Evolutionary conservation across 1,140 invertebrate species (phyloP).

Genomic region (Pseudomyrmex concolor): DNA sequence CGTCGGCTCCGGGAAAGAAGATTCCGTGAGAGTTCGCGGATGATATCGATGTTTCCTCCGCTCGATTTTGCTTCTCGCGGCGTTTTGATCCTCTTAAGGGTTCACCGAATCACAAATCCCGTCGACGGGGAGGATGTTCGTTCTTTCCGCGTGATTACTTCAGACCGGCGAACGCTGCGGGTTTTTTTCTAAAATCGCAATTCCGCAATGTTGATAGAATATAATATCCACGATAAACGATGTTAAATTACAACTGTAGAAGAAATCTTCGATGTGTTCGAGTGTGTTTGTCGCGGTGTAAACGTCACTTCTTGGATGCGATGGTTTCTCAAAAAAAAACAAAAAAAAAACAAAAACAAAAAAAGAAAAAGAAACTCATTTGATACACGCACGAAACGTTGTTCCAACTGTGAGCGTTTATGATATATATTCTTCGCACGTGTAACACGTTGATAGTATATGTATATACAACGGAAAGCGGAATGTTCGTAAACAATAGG

Average conservation of each 20-base stretch:
- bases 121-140: neutral
- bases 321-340: neutral
- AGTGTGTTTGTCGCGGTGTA: conserved; percentile 6
- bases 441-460: neutral
- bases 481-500: neutral
- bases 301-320: conserved; percentile 37
- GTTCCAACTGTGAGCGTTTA: too few species aligned
- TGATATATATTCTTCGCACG: neutral
- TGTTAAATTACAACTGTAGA: conserved; percentile 24
- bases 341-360: neutral
- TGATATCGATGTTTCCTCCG: conserved; percentile 32
- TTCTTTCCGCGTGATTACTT: conserved; percentile 40
- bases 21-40: neutral
- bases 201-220: conserved; percentile 30
- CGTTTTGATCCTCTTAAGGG: conserved; percentile 21
- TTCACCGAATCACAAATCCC: conserved; percentile 33
- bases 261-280: conserved; percentile 47
- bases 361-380: neutral
- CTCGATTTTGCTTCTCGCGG: neutral
- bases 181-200: conserved; percentile 16
- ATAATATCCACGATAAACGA: conserved; percentile 15
- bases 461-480: too few species aligned
- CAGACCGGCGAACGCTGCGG: conserved; percentile 13
- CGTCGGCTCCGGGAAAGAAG: neutral
- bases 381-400: neutral